Percentiles rank a stretch among this genome's conserved stretches.
Evolutionary conservation across 2,113 vertebrate genomes (phyloP).

Genomic region (Cisticola juncidis): DNA sequence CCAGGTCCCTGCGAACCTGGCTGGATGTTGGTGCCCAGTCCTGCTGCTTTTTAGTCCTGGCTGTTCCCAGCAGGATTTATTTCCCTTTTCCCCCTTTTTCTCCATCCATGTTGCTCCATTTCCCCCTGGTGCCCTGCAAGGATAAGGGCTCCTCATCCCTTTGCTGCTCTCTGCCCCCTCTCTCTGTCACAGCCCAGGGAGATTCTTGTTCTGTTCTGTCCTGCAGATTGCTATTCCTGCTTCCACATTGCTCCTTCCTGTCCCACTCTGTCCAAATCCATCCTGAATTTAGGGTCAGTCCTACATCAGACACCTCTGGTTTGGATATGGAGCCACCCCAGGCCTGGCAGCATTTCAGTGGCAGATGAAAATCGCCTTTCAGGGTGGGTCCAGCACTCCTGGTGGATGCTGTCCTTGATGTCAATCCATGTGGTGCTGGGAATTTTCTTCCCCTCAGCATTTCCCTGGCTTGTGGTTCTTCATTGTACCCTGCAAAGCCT

Average conservation of each 20-base stretch:
- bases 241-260: neutral
- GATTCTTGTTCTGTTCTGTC: neutral
- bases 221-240: neutral
- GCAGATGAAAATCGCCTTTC: neutral
- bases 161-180: neutral
- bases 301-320: neutral
- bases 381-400: neutral
- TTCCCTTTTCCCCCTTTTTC: neutral
- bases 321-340: rapidly evolving
- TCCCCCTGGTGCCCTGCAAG: neutral
- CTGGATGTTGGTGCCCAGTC: neutral
- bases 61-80: rapidly evolving
- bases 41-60: neutral
- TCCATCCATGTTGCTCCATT: neutral
- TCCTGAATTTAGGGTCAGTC: neutral
- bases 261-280: neutral
- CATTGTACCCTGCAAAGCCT: neutral
- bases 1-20: neutral
- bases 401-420: neutral
- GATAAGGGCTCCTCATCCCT: neutral
- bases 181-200: neutral
- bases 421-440: rapidly evolving
- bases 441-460: neutral
- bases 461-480: neutral
- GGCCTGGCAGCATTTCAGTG: rapidly evolving